phyloP scores from a whole-genome alignment of 2,113 vertebrate species.

The Colinus virginianus region DNA sequence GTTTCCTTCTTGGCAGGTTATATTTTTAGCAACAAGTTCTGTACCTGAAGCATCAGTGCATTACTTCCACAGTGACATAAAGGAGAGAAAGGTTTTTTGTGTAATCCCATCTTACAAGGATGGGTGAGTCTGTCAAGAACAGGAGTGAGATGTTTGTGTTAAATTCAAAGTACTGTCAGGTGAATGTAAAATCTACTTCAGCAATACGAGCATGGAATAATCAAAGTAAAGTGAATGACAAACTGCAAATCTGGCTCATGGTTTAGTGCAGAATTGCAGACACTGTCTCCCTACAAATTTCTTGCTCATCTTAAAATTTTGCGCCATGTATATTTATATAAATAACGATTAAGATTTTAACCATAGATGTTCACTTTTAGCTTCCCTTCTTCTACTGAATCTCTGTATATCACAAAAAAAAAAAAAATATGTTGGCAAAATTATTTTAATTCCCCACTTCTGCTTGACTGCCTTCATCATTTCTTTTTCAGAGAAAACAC shows the following conservation, averaged over 20 bases:
- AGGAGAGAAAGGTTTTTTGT: background rate
- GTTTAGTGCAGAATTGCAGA: background rate
- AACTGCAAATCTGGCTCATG: background rate
- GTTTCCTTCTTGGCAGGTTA: slow-evolving; percentile 27
- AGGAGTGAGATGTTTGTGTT: background rate
- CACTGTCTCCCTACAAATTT: background rate
- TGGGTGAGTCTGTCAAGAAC: background rate
- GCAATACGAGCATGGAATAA: background rate
- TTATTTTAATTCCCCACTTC: background rate
- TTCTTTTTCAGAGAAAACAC: background rate
- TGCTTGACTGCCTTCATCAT: background rate
- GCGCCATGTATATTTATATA: background rate
- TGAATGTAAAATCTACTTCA: background rate
- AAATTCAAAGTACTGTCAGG: background rate
- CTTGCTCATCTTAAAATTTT: background rate
- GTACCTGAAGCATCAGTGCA: slow-evolving; percentile 42
- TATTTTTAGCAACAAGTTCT: slow-evolving; percentile 46
- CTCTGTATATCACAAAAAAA: background rate
- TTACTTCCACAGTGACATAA: background rate
- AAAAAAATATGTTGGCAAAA: background rate
- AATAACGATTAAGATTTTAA: background rate
- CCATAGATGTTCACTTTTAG: background rate
- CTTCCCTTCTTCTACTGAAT: background rate
- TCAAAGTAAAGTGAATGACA: background rate
- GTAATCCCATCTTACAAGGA: background rate